Evolutionary conservation across 2,888 invertebrate species (phyloP), one percentile per base, ranked within the genome.

Genomic region (Ochropleura plecta): DNA sequence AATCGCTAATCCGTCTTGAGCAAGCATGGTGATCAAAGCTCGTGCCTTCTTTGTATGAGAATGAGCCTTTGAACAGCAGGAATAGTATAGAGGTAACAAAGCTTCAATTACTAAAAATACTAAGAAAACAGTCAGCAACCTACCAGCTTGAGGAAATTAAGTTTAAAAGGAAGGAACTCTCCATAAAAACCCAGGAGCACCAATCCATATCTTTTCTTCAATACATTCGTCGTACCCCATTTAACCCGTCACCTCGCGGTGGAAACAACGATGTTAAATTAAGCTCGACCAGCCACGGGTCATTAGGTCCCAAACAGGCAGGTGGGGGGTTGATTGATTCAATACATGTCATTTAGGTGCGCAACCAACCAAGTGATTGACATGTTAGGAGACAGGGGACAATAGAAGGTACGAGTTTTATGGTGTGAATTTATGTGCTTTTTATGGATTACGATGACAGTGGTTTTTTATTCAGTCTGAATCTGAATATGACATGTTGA

Each of bases 311-410:
- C 79, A 78, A 74, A 83, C 80, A 78, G 85, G 83, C 88, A 92
- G 92, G 94, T 93, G 93, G 88, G 83, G 86, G 87, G 91, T 86
- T 94, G 94, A 94, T 94, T 94, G 94, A 94, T 94, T 92, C 89
- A 87, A 81, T 83, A 84, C 86, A 82, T 88, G 88, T 88, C 90
- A 90, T 91, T 92, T 91, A 90, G 83, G 85, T 82, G 88, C 40
- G 78, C 90, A 89, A 86, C 91, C 89, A 83, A 87, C 87, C 90
- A 85, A 59, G 59, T 78, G 83, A 82, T 83, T 79, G 84, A 79
- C 83, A 70, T 82, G 83, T 83, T 71, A 72, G 78, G 79, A 78
- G 75, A 70, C 67, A 57, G 10, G 75, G 77, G 70, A 72, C 69
- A 65, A 49, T 67, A 42, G 64, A 16, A 42, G 20, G 10, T 53